Conservation (phyloP, 2,888 invertebrate genomes). For the Drosophila subquinaria region DNA sequence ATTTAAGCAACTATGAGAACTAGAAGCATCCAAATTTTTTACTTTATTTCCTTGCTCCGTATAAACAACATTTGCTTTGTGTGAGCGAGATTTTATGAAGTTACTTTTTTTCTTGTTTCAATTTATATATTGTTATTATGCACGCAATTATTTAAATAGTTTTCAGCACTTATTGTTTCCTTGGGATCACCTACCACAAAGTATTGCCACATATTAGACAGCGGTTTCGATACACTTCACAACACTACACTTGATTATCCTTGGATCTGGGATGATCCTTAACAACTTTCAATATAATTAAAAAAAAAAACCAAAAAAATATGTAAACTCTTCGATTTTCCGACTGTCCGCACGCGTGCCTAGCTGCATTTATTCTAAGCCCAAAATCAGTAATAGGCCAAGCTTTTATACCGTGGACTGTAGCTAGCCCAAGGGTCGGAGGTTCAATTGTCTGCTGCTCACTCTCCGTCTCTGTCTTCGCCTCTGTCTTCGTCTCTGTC, state of each 20-base stretch:
- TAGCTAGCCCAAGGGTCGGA: conserved; percentile 3
- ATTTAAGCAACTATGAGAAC: too few relatives aligned
- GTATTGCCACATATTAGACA: conserved; percentile 52
- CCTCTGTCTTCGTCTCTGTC: not conserved
- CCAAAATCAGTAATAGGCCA: conserved; percentile 51
- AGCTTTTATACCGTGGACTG: conserved; percentile 69
- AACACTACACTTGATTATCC: conserved; percentile 23
- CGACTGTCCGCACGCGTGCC: conserved; percentile 47
- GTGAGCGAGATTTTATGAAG: not conserved
- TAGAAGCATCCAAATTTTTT: not conserved
- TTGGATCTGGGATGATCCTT: conserved; percentile 11
- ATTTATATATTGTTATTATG: not conserved
- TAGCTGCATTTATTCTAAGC: conserved; percentile 73
- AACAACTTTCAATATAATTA: not conserved
- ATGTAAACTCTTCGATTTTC: conserved; percentile 5
- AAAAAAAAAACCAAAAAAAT: conserved; percentile 31
- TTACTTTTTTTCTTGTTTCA: not conserved
- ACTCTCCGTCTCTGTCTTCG: not conserved
- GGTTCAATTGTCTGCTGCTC: conserved; percentile 24
- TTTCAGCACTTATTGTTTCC: not conserved
- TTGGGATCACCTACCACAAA: conserved; percentile 63
- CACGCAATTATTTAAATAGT: not conserved
- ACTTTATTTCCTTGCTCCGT: not conserved
- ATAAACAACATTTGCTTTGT: not conserved
- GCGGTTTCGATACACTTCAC: not conserved